Evolutionary conservation across 2,888 invertebrate genomes (phyloP), one percentile per base, ranked within the genome.

Genomic region (Selenia dentaria): DNA sequence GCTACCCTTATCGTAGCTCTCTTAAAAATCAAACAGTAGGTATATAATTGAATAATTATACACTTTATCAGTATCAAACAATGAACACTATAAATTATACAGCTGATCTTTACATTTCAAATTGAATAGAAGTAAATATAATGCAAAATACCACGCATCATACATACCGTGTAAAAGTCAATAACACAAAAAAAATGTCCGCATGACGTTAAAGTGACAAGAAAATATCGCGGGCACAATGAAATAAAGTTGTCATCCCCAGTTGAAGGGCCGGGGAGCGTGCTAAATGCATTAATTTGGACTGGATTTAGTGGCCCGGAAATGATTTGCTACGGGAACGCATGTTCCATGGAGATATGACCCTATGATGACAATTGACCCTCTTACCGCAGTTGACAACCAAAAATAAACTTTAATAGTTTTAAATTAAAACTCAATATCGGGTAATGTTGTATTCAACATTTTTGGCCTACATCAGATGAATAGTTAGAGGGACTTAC

Each of bases 241-340:
- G 84, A 86, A 89, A 89, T 88, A 81, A 85, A 90, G 88, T 88
- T 90, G 89, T 89, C 89, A 89, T 88, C 87, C 81, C 81, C 89
- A 90, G 83, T 71, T 65, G 71, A 75, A 74, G 74, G 69, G 79
- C 62, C 73, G 64, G 83, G 81, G 85, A 88, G 89, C 88, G 89
- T 89, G 89, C 83, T 89, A 89, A 90, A 90, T 87, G 87, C 89
- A 89, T 89, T 89, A 90, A 88, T 90, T 90, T 89, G 79, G 85
- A 87, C 88, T 88, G 88, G 71, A 87, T 83, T 89, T 89, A 90
- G 90, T 90, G 90, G 90, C 67, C 85, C 89, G 89, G 89, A 90
- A 90, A 87, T 88, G 90, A 90, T 89, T 89, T 89, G 90, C 88
- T 79, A 88, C 89, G 89, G 88, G 88, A 89, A 88, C 83, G 83